These are phyloP conservation scores for Agonopterix subpropinquella DNA, from an alignment of 2,888 invertebrate genomes.

Conservation along the genomic window DNA sequence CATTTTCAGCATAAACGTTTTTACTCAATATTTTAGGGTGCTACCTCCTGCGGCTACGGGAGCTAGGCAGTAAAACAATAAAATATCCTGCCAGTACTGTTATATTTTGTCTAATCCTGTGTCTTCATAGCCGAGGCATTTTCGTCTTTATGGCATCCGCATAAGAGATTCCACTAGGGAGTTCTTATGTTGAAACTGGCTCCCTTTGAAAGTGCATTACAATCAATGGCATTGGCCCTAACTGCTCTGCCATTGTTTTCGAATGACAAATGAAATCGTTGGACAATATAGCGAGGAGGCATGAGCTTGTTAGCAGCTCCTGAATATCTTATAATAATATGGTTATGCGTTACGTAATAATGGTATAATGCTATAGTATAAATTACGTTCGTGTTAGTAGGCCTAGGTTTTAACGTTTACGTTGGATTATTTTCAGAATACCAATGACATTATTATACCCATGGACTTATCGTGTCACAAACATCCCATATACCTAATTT, in stretches of 20 bases:
- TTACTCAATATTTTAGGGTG: slow-evolving; percentile 54
- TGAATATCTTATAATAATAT: background rate
- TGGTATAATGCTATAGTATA: background rate
- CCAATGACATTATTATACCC: too few relatives aligned
- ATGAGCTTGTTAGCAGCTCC: slow-evolving; percentile 9
- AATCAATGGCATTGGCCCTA: slow-evolving; percentile 50
- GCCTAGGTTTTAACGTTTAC: too few relatives aligned
- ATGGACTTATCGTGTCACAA: too few relatives aligned
- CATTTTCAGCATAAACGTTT: slow-evolving; percentile 43
- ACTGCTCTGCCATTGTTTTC: slow-evolving; percentile 51
- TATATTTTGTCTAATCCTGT: slow-evolving; percentile 16
- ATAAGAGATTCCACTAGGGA: too few relatives aligned
- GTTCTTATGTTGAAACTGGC: too few relatives aligned
- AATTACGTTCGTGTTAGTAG: too few relatives aligned
- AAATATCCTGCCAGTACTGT: slow-evolving; percentile 58
- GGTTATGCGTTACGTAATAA: background rate
- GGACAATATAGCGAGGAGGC: slow-evolving; percentile 33
- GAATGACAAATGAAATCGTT: slow-evolving; percentile 56
- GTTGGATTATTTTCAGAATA: too few relatives aligned
- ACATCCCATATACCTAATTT: too few relatives aligned
- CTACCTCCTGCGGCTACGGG: slow-evolving; percentile 67
- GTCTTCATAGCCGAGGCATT: too few relatives aligned
- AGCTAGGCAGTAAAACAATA: slow-evolving; percentile 67
- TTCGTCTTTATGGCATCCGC: too few relatives aligned
- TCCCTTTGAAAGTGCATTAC: slow-evolving; percentile 40